Base-by-base conservation (phyloP, 2,797 vertebrate genomes). In the Melanotaenia nigrans region DNA sequence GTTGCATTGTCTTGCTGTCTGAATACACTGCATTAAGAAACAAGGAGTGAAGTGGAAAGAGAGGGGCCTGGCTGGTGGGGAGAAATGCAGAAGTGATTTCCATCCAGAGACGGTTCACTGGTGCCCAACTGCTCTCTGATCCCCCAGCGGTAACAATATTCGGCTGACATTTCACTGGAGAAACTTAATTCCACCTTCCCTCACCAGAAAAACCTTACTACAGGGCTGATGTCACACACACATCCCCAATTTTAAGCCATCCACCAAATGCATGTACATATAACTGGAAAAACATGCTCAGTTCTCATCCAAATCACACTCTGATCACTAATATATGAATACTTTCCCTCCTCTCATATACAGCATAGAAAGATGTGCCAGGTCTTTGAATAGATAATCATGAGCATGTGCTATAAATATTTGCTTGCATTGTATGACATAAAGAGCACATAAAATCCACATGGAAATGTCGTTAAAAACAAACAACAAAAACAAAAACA, bases 161-260 rank as follows among this genome's bases (percentile, higher is more conserved):
- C 86, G 83, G 76, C 82, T 84, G 90, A 90, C 89, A 89, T 90
- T 90, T 92, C 76, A 73, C 32, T 69, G 70, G 63, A 68, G 88
- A 87, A 92, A 88, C 80, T 66, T 80, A 83, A 90, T 80, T 75
- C 84, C 62, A n/a, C 47, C 54, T 28, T 68, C 35, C 60, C 40
- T 56, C 75, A 87, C 86, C 87, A 86, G 82, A 30, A 28, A 88
- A 89, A 87, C 83, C 87, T 72, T 88, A 86, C 8, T n/a, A n/a
- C 55, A 56, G 55, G 28, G n/a, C 67, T 73, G 73, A 66, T 80
- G 88, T 61, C 58, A 59, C 71, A 61, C 71, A 61, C 35, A 12
- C 75, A 78, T 13, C 12, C 28, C 68, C 63, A 40, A 8, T 64
- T 59, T 76, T 77, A 82, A 83, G 86, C 71, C 78, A 78, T 45